Percentiles rank a stretch among this genome's conserved stretches.
These are phyloP conservation scores for Sympetrum striolatum DNA, from an alignment of 2,888 invertebrate genomes.

Conservation along the genomic window DNA sequence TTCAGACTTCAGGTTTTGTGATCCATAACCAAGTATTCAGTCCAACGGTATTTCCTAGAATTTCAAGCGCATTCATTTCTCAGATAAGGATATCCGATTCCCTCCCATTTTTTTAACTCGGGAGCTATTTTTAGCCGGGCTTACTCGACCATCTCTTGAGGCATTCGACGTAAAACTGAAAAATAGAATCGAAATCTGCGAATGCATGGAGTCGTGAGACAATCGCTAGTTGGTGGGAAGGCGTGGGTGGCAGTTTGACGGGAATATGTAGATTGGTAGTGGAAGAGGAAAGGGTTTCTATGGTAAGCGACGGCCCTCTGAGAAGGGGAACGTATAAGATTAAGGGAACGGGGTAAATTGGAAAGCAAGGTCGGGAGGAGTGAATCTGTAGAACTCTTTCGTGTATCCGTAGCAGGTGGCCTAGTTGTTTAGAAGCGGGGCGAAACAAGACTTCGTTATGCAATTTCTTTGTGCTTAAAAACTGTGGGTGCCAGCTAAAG, in stretches of 20 bases:
- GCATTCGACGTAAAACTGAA: neutral
- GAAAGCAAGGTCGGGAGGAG: conserved; percentile 26
- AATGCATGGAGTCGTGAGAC: conserved; percentile 13
- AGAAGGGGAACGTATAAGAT: neutral
- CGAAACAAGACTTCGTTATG: conserved; percentile 5
- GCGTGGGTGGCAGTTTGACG: conserved; percentile 7
- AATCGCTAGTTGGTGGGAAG: conserved; percentile 14
- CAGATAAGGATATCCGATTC: neutral
- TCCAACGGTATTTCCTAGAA: neutral
- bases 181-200: neutral
- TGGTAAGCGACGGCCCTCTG: neutral
- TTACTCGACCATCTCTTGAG: neutral
- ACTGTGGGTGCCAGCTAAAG: neutral
- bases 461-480: neutral
- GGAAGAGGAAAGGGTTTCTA: neutral
- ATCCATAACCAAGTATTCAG: neutral
- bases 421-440: conserved; percentile 7
- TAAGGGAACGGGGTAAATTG: neutral
- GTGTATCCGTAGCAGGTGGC: conserved; percentile 6
- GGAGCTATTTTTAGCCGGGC: neutral
- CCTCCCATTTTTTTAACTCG: neutral
- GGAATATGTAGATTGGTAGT: neutral
- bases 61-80: neutral
- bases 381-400: neutral
- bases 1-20: neutral